Percentiles rank a stretch among this genome's conserved stretches.
These are phyloP conservation scores for Drosophila monieri DNA, from an alignment of 2,888 invertebrate genomes.

Conservation along the genomic window DNA sequence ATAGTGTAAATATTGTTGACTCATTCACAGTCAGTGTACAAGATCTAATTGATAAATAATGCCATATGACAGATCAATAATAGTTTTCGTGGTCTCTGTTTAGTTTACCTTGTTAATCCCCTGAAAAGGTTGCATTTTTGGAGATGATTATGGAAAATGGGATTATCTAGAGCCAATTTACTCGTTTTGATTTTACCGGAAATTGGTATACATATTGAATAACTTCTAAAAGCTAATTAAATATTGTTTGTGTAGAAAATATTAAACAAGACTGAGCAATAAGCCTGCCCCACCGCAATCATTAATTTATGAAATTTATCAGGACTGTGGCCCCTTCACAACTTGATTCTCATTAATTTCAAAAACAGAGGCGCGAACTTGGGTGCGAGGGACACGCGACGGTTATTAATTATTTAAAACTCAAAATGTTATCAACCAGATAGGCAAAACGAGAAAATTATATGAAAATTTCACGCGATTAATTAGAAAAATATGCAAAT, in stretches of 20 bases:
- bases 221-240: not conserved
- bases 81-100: constrained; percentile 14
- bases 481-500: constrained; percentile 82
- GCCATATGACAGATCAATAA: constrained; percentile 47
- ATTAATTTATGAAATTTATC: not conserved
- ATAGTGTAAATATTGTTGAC: constrained; percentile 46
- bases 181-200: not conserved
- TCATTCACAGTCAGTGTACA: constrained; percentile 30
- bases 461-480: constrained; percentile 73
- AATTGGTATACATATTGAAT: not conserved
- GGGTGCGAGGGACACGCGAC: constrained; percentile 64
- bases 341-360: constrained; percentile 22
- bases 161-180: constrained; percentile 3
- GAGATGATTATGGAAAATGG: not conserved
- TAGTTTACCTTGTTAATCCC: constrained; percentile 10
- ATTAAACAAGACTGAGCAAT: not conserved
- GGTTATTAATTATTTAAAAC: constrained; percentile 69
- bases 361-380: constrained; percentile 22
- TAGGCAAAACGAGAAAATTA: constrained; percentile 44
- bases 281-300: not conserved
- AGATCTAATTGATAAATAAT: constrained; percentile 65
- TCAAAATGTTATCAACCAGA: constrained; percentile 58
- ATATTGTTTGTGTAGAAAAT: not conserved
- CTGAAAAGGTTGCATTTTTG: not conserved
- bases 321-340: constrained; percentile 4